phyloP scores from a whole-genome alignment of 1,140 invertebrate genomes.

The Lineus longissimus region DNA sequence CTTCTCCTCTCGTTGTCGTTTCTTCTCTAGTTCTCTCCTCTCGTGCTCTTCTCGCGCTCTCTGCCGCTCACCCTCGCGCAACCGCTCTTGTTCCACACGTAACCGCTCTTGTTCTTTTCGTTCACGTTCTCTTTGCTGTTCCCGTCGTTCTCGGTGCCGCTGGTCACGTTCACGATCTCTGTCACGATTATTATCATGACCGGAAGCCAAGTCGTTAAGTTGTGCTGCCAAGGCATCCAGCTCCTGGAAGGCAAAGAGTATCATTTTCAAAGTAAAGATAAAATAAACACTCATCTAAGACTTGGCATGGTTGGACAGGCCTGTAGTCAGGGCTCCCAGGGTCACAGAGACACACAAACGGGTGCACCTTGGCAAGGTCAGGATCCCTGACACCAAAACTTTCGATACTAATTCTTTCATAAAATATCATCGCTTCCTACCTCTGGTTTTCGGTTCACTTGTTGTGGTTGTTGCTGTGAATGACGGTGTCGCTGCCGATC shows the following conservation, averaged over 20 bases:
- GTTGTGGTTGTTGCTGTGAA: constrained; percentile 9
- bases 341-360: too few species aligned
- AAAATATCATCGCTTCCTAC: too few species aligned
- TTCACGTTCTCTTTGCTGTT: background rate
- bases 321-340: too few species aligned
- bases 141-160: background rate
- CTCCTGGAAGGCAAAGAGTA: constrained; percentile 62
- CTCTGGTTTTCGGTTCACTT: constrained; percentile 32
- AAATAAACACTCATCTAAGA: too few species aligned
- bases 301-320: too few species aligned
- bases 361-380: too few species aligned
- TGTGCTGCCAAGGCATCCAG: constrained; percentile 89
- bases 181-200: constrained; percentile 51
- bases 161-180: constrained; percentile 36
- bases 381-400: too few species aligned
- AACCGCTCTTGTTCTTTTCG: background rate
- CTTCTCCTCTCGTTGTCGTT: background rate
- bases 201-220: constrained; percentile 83
- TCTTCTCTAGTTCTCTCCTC: background rate
- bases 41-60: background rate
- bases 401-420: too few species aligned
- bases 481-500: background rate
- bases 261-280: too few species aligned
- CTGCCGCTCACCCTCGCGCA: constrained; percentile 8
- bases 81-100: background rate